phyloP scores from a whole-genome alignment of 2,113 vertebrate species.

The Cebidichthys violaceus region DNA sequence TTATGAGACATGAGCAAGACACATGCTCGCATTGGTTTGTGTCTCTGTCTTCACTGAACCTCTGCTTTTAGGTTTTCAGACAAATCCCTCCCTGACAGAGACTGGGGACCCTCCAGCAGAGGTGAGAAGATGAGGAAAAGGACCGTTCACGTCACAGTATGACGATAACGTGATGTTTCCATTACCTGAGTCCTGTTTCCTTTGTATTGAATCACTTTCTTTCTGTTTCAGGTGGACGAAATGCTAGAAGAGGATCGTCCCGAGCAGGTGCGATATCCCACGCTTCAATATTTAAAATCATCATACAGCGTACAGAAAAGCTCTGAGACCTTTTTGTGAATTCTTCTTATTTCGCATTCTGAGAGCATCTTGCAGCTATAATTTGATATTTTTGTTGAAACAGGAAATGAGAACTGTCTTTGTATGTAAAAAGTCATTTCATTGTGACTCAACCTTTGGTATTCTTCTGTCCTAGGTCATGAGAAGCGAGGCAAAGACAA shows the following conservation, averaged over 20 bases:
- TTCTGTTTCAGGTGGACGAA: conserved; percentile 83
- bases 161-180: background rate
- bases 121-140: conserved; percentile 65
- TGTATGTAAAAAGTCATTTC: background rate
- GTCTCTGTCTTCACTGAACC: conserved; percentile 30
- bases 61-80: conserved; percentile 80
- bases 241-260: conserved; percentile 82
- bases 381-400: conserved; percentile 1
- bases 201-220: conserved; percentile 1
- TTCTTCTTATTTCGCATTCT: background rate
- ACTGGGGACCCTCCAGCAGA: conserved; percentile 74
- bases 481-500: conserved; percentile 81
- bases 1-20: conserved; percentile 11
- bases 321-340: background rate
- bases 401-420: background rate
- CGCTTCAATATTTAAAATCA: background rate
- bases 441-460: background rate
- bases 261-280: conserved; percentile 76
- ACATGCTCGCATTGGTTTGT: conserved; percentile 9
- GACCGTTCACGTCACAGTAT: background rate
- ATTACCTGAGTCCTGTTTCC: background rate
- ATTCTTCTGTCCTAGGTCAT: conserved; percentile 81
- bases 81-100: conserved; percentile 76
- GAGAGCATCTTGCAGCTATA: background rate
- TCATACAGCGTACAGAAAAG: background rate